Conservation (phyloP, 2,797 vertebrate species). For the Selene dorsalis region DNA sequence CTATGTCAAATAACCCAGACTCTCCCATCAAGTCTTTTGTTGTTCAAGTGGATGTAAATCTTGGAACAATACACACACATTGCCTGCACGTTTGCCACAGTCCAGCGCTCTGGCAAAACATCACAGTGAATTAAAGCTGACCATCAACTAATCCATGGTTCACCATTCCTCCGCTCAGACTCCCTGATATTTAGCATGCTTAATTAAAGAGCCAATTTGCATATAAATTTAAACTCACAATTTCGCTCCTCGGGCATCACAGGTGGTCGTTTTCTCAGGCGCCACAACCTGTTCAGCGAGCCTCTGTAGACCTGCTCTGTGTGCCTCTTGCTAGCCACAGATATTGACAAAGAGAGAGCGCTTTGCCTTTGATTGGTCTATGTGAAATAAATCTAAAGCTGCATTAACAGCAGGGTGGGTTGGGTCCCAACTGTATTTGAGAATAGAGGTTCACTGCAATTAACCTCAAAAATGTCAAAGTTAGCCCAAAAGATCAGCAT, state of each 20-base stretch:
- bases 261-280: slow-evolving; percentile 63
- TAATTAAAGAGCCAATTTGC: slow-evolving; percentile 76
- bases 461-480: background rate
- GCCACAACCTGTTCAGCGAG: slow-evolving; percentile 26
- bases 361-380: slow-evolving; percentile 55
- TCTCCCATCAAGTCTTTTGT: background rate
- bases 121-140: slow-evolving; percentile 41
- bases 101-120: slow-evolving; percentile 53
- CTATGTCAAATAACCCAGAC: no score
- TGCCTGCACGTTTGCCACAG: slow-evolving; percentile 11
- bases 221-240: slow-evolving; percentile 73
- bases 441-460: slow-evolving; percentile 34
- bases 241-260: slow-evolving; percentile 46
- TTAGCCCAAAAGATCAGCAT: background rate
- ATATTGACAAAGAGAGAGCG: slow-evolving; percentile 44
- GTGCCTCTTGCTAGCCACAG: background rate
- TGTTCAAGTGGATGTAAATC: slow-evolving; percentile 45
- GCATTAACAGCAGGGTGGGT: slow-evolving; percentile 36
- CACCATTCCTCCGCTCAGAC: slow-evolving; percentile 40
- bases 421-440: slow-evolving; percentile 23
- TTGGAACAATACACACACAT: slow-evolving; percentile 29
- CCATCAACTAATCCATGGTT: slow-evolving; percentile 57
- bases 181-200: slow-evolving; percentile 50
- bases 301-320: background rate
- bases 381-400: slow-evolving; percentile 46